A percentile compares a stretch with the other conserved stretches of the same genome.
These are phyloP conservation scores for Eucriotettix oculatus DNA, from an alignment of 2,888 invertebrate genomes.

Conservation along the genomic window DNA sequence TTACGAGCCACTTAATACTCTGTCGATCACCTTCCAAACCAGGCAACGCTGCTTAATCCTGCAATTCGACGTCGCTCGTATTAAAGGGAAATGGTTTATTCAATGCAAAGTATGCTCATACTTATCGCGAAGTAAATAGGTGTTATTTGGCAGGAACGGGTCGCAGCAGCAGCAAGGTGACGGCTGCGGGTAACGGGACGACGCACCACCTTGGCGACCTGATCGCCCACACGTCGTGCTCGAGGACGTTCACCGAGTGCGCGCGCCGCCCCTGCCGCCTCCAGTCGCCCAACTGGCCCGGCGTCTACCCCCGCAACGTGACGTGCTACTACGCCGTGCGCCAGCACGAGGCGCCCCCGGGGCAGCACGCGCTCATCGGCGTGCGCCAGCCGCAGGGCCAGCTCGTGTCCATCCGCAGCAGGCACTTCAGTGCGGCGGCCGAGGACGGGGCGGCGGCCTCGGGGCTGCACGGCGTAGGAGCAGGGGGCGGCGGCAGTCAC, in stretches of 20 bases:
- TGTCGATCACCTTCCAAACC: too few species aligned
- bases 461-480: background rate
- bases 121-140: too few species aligned
- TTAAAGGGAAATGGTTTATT: too few species aligned
- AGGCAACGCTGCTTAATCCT: too few species aligned
- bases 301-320: slow-evolving; percentile 82
- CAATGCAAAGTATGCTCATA: too few species aligned
- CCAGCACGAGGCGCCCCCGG: slow-evolving; percentile 62
- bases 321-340: slow-evolving; percentile 87
- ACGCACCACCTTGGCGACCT: slow-evolving; percentile 64
- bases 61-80: too few species aligned
- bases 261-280: slow-evolving; percentile 74
- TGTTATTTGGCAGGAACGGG: too few species aligned
- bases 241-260: slow-evolving; percentile 82
- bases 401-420: slow-evolving; percentile 63
- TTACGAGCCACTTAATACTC: too few species aligned
- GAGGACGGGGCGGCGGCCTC: background rate
- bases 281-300: slow-evolving; percentile 85
- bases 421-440: background rate
- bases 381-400: slow-evolving; percentile 74
- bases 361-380: slow-evolving; percentile 75
- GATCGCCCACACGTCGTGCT: slow-evolving; percentile 83
- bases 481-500: slow-evolving; percentile 26
- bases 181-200: too few species aligned
- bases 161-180: too few species aligned